phyloP scores from a whole-genome alignment of 2,888 invertebrate species.

The Sphecodes monilicornis region DNA sequence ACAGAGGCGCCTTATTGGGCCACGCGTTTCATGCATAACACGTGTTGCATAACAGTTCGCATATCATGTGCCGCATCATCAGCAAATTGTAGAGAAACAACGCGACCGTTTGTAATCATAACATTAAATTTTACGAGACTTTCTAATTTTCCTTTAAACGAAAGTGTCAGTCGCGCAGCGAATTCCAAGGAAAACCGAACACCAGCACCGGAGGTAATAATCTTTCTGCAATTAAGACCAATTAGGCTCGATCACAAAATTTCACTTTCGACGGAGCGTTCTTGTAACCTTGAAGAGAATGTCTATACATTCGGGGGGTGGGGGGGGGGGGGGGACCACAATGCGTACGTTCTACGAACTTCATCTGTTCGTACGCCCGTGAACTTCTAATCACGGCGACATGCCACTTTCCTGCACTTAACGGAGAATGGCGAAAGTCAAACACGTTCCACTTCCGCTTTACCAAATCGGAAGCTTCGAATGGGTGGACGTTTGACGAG shows the following conservation, averaged over 20 bases:
- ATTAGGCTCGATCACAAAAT: not conserved
- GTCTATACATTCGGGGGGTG: not conserved
- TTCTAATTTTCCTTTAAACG: slow-evolving; percentile 47
- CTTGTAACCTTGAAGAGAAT: slow-evolving; percentile 16
- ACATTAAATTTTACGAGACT: slow-evolving; percentile 51
- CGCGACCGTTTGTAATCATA: slow-evolving; percentile 36
- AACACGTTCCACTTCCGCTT: slow-evolving; percentile 71
- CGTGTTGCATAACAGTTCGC: slow-evolving; percentile 52
- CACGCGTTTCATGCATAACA: slow-evolving; percentile 34
- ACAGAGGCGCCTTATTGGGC: not conserved
- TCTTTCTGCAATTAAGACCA: not conserved
- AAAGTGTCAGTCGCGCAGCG: slow-evolving; percentile 28
- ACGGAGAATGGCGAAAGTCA: slow-evolving; percentile 70
- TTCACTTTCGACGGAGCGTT: slow-evolving; percentile 22
- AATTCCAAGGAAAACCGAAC: no score
- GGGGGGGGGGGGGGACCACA: not conserved
- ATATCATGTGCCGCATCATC: slow-evolving; percentile 16
- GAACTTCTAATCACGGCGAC: slow-evolving; percentile 65
- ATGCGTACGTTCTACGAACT: slow-evolving; percentile 27
- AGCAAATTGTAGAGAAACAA: slow-evolving; percentile 14
- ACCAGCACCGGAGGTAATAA: not conserved
- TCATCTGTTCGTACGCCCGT: slow-evolving; percentile 41
- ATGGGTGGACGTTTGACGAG: not conserved
- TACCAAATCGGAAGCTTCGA: slow-evolving; percentile 65
- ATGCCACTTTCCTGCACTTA: slow-evolving; percentile 51